Conservation (phyloP, 2,113 vertebrate species). For the Leucosticte australis region DNA sequence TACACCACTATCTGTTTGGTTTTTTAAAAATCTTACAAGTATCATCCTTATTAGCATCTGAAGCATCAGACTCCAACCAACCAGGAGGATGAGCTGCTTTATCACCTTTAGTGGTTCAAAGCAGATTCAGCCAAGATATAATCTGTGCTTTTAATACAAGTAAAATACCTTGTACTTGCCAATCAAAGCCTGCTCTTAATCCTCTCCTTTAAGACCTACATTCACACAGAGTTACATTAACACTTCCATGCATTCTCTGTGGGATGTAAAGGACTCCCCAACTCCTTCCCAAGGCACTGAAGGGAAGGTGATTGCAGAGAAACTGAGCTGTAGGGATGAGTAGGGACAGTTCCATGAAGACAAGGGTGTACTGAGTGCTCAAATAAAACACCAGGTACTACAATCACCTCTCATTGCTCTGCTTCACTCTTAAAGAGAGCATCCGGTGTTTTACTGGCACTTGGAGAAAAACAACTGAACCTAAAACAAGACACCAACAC, state of each 20-base stretch:
- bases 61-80: not conserved
- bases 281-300: not conserved
- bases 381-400: not conserved
- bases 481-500: not conserved
- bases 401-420: not conserved
- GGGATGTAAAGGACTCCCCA: not conserved
- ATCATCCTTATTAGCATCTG: not conserved
- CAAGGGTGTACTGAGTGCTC: not conserved
- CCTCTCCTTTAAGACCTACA: not conserved
- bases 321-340: not conserved
- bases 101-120: not conserved
- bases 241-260: not conserved
- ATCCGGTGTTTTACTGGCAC: not conserved
- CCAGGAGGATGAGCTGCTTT: not conserved
- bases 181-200: not conserved
- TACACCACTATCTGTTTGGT: not conserved
- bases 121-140: not conserved
- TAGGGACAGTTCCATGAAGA: not conserved
- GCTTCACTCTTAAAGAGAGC: not conserved
- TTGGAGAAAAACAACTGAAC: not conserved
- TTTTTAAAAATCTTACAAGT: not conserved
- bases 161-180: not conserved
- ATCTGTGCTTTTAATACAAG: not conserved
- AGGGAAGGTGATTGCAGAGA: not conserved
- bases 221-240: not conserved